phyloP scores from a whole-genome alignment of 2,888 invertebrate genomes.

The Nudaria mundana region DNA sequence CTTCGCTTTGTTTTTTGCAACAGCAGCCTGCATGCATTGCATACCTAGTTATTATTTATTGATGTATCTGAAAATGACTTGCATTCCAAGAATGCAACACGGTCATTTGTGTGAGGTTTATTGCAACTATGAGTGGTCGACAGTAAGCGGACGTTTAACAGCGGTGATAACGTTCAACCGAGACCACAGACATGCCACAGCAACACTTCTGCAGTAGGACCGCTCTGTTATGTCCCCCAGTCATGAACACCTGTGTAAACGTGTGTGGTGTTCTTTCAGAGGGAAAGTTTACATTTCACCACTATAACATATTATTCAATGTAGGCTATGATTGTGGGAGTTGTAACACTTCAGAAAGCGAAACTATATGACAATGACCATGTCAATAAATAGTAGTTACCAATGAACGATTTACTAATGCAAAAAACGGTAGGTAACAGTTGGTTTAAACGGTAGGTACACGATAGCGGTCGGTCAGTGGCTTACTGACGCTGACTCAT shows the following conservation, averaged over 20 bases:
- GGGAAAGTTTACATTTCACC: no score
- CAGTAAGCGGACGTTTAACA: slow-evolving; percentile 1
- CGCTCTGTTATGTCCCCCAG: background rate
- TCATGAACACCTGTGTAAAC: background rate
- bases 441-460: background rate
- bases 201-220: background rate
- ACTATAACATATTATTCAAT: no score
- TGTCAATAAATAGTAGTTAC: background rate
- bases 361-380: background rate
- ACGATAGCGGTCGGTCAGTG: slow-evolving; percentile 2
- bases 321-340: background rate
- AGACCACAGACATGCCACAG: background rate
- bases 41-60: no score
- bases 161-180: slow-evolving; percentile 5
- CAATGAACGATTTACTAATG: background rate
- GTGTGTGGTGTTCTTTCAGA: no score
- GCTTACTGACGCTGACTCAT: slow-evolving; percentile 4
- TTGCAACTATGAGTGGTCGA: background rate
- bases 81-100: slow-evolving; percentile 5
- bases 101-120: background rate
- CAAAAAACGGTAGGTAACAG: background rate
- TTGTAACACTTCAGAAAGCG: background rate
- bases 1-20: no score
- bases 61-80: no score
- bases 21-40: no score